Evolutionary conservation across 1,140 invertebrate genomes (phyloP), one percentile per base, ranked within the genome.

Genomic region (Microplitis mediator): DNA sequence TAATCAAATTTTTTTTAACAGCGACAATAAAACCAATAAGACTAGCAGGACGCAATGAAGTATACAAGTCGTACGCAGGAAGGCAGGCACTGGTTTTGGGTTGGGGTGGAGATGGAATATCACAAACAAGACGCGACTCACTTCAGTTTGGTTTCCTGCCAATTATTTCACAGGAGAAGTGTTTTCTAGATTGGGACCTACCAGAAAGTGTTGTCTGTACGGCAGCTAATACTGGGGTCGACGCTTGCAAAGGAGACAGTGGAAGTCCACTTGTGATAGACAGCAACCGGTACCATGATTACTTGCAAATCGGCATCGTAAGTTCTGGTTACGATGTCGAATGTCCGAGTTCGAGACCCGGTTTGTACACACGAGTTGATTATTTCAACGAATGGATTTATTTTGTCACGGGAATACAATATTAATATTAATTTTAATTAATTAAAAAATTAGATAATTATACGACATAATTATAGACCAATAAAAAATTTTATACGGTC

Each of bases 241-340:
- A 62, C 9, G 60, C 60, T 4, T 62, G 60, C 14, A 31, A 35
- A 76, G 79, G 79, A 8, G 79, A 81, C 16, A 81, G 78, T 8
- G 80, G 80, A 4, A 78, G 77, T 54, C 80, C 79, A 31, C 64
- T 81, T 6, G 66, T 79, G 3, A 45, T 79, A 1, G 31, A 32
- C 0, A 11, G 14, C 9, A 45, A 75, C 2, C 6, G 11, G 1
- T 45, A 45, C 39, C 32, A 52, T 32, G 32, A 63, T 4, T 71
- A 74, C 1, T 1, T 81, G 9, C 80, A 81, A 72, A 58, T 81
- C 11, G 80, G 79, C 23, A 75, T 81, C 6, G 80, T 81, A 0
- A 80, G 79, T 51, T 80, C 79, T 51, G 78, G 79, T 31, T 6
- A 9, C 6, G 78, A 81, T n/a, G 51, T 45, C 3, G 31, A 70